Evolutionary conservation across 2,797 vertebrate species (phyloP).

Genomic region (Acrossocheilus wenchowensis): DNA sequence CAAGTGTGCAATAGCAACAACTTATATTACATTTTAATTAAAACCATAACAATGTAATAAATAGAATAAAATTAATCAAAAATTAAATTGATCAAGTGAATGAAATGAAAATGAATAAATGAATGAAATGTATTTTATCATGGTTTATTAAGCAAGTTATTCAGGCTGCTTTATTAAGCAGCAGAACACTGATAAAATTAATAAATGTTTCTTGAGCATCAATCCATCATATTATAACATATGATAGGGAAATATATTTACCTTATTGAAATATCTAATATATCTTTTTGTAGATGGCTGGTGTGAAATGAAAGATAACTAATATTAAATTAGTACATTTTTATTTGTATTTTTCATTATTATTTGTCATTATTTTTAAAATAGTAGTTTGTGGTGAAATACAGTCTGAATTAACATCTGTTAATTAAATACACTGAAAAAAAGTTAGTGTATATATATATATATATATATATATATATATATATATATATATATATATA

Average conservation of each 20-base stretch:
- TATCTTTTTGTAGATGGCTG: background rate
- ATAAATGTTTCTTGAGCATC: background rate
- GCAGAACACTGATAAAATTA: background rate
- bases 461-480: too few species aligned
- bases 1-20: background rate
- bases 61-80: too few species aligned
- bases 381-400: background rate
- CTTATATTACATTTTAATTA: background rate
- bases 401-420: background rate
- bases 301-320: background rate
- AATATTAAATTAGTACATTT: background rate
- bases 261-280: background rate
- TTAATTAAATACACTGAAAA: background rate
- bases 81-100: background rate
- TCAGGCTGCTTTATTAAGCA: background rate
- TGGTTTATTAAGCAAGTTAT: background rate
- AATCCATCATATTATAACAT: background rate
- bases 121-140: background rate
- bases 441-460: too few species aligned
- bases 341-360: background rate
- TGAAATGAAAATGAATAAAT: too few species aligned
- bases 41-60: background rate
- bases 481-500: too few species aligned
- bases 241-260: background rate
- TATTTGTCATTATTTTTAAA: background rate